Conservation (phyloP, 2,797 vertebrate species). For the Thripadectes ignobilis region DNA sequence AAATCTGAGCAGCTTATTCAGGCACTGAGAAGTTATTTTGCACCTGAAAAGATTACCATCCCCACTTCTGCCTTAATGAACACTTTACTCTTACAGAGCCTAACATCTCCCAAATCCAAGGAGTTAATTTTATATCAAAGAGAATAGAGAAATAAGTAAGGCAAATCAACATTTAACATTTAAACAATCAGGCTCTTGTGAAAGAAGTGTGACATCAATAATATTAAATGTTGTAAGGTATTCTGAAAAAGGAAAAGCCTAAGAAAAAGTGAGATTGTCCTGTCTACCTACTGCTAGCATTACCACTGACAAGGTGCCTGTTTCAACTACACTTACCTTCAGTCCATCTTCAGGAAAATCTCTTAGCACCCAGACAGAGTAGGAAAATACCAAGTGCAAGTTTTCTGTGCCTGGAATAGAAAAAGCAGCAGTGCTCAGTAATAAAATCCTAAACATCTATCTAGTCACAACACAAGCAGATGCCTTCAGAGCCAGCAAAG, state of each 20-base stretch:
- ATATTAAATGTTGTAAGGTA: background rate
- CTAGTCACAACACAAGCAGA: background rate
- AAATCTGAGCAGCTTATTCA: background rate
- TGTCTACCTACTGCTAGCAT: background rate
- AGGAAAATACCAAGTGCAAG: slow-evolving; percentile 92
- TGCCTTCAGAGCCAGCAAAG: background rate
- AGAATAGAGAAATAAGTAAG: background rate
- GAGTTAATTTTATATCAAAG: background rate
- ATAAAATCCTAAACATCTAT: background rate
- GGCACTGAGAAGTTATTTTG: background rate
- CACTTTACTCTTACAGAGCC: background rate
- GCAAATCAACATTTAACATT: background rate
- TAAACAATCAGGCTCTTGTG: background rate
- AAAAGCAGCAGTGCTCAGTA: background rate
- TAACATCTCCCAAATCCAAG: background rate
- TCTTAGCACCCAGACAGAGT: slow-evolving; percentile 95
- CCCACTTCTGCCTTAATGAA: background rate
- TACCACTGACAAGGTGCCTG: background rate
- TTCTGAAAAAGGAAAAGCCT: background rate
- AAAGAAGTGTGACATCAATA: background rate
- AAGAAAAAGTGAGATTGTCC: background rate
- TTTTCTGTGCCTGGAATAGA: slow-evolving; percentile 87
- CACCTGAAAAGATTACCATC: background rate
- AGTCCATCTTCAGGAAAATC: slow-evolving; percentile 94
- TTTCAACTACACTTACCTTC: slow-evolving; percentile 80